Conservation (phyloP, 2,113 vertebrate genomes). For the Siniperca chuatsi region DNA sequence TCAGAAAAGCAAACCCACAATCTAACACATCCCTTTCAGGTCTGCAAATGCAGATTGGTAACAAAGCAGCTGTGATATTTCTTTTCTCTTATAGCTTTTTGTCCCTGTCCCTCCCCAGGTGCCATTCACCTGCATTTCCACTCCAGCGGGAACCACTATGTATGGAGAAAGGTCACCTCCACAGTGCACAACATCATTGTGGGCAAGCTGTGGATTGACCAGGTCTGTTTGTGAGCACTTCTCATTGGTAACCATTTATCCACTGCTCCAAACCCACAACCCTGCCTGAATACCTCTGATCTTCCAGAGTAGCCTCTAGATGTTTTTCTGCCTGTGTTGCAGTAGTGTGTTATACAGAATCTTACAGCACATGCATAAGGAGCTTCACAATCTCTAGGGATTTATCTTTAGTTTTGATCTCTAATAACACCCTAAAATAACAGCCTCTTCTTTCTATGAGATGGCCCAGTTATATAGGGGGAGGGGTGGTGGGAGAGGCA, state of each 20-base stretch:
- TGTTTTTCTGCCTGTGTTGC: not conserved
- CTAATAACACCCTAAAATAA: conserved; percentile 62
- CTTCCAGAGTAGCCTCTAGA: not conserved
- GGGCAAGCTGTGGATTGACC: conserved; percentile 99
- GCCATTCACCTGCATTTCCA: conserved; percentile 96
- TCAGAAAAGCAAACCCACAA: conserved; percentile 5
- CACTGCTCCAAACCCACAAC: not conserved
- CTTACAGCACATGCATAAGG: conserved; percentile 44
- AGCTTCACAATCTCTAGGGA: conserved; percentile 53
- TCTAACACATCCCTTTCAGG: not conserved
- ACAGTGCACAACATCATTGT: conserved; percentile 99
- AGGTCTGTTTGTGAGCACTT: conserved; percentile 84
- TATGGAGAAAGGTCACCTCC: conserved; percentile 98
- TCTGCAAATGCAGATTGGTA: not conserved
- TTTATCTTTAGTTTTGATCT: conserved; percentile 69
- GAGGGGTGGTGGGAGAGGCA: not conserved
- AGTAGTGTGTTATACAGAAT: conserved; percentile 4
- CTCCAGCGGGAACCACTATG: conserved; percentile 94
- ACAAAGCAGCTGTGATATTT: conserved; percentile 22
- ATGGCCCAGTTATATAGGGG: conserved; percentile 58
- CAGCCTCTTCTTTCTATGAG: conserved; percentile 40
- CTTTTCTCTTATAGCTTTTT: conserved; percentile 13
- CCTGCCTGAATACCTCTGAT: conserved; percentile 1
- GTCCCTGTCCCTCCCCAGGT: conserved; percentile 80
- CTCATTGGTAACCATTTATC: conserved; percentile 2